Evolutionary conservation across 2,113 vertebrate species (phyloP).

Genomic region (Lonchura striata): DNA sequence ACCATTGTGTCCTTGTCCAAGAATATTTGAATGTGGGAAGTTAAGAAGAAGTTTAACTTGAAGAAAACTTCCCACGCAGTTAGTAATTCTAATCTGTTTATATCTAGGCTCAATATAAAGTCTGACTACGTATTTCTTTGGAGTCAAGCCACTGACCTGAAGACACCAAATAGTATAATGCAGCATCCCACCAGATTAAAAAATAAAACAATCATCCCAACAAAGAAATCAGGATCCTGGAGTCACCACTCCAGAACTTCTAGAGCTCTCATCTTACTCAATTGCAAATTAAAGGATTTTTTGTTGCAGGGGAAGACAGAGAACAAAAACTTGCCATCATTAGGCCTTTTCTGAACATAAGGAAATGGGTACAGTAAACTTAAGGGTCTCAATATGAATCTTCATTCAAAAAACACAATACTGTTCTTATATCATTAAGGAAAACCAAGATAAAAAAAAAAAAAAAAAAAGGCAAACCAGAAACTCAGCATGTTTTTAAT

Average conservation of each 20-base stretch:
- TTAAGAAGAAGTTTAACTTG: constrained; percentile 40
- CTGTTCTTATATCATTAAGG: neutral
- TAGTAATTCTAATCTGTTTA: constrained; percentile 63
- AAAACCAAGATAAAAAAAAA: neutral
- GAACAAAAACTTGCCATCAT: neutral
- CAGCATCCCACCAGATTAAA: neutral
- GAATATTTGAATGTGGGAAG: constrained; percentile 54
- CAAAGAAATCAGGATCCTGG: neutral
- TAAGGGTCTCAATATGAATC: neutral
- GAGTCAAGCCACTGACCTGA: constrained; percentile 34
- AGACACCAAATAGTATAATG: neutral
- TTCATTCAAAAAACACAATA: neutral
- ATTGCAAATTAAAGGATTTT: neutral
- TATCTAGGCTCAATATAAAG: constrained; percentile 42
- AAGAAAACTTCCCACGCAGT: constrained; percentile 60
- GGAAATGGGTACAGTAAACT: neutral
- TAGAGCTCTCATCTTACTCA: neutral
- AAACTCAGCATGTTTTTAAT: neutral
- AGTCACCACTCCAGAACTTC: neutral
- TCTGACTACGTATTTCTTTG: neutral
- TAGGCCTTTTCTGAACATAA: neutral
- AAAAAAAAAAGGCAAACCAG: neutral
- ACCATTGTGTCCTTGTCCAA: constrained; percentile 51
- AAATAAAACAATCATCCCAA: neutral
- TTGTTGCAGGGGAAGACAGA: neutral